phyloP scores from a whole-genome alignment of 2,113 vertebrate species.

The Nyctereutes procyonoides region DNA sequence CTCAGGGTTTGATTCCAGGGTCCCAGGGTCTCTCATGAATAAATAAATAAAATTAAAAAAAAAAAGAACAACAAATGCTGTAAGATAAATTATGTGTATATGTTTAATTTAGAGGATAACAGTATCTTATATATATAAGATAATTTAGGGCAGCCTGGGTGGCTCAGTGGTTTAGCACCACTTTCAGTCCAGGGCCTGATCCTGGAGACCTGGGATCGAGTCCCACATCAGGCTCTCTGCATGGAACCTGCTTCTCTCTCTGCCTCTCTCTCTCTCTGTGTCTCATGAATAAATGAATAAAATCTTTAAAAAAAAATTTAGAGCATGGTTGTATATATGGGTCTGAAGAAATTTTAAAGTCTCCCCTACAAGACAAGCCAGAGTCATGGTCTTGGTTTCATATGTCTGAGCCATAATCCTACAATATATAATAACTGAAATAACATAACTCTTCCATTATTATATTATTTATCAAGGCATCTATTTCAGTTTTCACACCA shows the following conservation, averaged over 20 bases:
- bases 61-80: neutral
- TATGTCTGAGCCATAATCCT: neutral
- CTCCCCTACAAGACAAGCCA: neutral
- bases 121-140: neutral
- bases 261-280: no score
- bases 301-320: neutral
- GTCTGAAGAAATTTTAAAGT: neutral
- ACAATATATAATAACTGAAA: neutral
- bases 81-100: neutral
- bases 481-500: neutral
- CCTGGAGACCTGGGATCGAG: no score
- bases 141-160: no score
- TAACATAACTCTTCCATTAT: neutral
- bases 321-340: neutral
- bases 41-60: no score
- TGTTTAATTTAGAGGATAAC: neutral
- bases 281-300: no score
- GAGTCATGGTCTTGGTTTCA: neutral
- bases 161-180: no score
- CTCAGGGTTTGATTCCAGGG: no score
- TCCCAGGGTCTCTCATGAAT: no score
- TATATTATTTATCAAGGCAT: neutral
- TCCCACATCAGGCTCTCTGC: no score
- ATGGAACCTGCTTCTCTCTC: no score
- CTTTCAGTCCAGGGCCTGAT: no score